Percentiles rank a stretch among this genome's conserved stretches.
phyloP scores from a whole-genome alignment of 1,140 invertebrate genomes.

The Trissolcus basalis region DNA sequence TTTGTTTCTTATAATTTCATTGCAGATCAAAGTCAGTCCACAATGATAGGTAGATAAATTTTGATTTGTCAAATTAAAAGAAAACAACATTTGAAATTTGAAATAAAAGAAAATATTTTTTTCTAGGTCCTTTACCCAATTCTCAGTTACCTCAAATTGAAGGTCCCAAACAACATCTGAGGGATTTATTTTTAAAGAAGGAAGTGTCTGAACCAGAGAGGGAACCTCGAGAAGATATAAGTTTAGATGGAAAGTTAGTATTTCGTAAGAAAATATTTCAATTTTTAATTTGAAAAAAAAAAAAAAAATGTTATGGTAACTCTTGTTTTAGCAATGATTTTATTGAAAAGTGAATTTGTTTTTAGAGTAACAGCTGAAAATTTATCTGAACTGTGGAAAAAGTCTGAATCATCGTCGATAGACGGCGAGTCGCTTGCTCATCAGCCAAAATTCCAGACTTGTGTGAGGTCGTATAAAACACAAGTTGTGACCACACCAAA shows the following conservation, averaged over 20 bases:
- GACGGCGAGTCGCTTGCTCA: slow-evolving; percentile 3
- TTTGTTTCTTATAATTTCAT: no score
- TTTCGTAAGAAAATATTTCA: background rate
- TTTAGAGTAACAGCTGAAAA: slow-evolving; percentile 69
- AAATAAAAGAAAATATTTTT: no score
- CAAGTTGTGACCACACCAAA: slow-evolving; percentile 70
- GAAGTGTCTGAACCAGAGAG: slow-evolving; percentile 49
- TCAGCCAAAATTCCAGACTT: slow-evolving; percentile 47
- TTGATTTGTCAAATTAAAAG: no score
- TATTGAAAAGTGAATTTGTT: no score
- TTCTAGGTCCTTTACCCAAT: no score
- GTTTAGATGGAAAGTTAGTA: slow-evolving; percentile 77
- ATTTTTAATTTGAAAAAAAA: background rate
- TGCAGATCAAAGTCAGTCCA: no score
- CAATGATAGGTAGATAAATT: no score
- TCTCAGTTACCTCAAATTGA: slow-evolving; percentile 26
- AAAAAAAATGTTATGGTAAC: no score
- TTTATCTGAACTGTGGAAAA: slow-evolving; percentile 68
- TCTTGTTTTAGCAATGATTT: no score
- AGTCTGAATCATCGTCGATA: slow-evolving; percentile 27
- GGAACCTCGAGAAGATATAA: slow-evolving; percentile 69
- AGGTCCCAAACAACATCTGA: slow-evolving; percentile 47
- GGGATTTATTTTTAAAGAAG: slow-evolving; percentile 74
- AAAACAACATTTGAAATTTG: no score
- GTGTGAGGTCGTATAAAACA: slow-evolving; percentile 66